Base-by-base conservation (phyloP, 2,797 vertebrate species). In the Galagoides demidoff region DNA sequence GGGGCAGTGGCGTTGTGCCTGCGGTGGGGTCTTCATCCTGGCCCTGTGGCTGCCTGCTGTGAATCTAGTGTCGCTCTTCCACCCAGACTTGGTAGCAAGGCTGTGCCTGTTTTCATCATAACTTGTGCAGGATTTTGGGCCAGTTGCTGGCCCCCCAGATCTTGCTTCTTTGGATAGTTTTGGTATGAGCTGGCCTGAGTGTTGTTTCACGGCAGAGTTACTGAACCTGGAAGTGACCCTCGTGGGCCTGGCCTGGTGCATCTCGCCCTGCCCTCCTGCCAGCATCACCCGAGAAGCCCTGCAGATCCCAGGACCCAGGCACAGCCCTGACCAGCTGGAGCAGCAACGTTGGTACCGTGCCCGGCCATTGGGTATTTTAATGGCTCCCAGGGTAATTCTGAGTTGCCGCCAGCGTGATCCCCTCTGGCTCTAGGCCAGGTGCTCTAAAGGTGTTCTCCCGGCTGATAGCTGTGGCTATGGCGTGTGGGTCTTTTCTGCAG, bases 21-120 rank as follows among this genome's bases (percentile, higher is more conserved):
- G 64, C 64, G 7, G 0, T 66, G 31, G 16, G 64, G 31, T n/a
- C 16, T 1, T 25, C 49, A 10, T 34, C 76, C 17, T 0, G n/a
- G 43, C 39, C 4, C 61, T 19, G 45, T 2, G 0, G 1, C 10
- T 2, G 16, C 23, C 43, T 0, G 0, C 0, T 0, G 8, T 34
- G 7, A 0, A 12, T 9, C 17, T 0, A 0, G 0, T 16, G 0
- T 8, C 0, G 3, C 57, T 16, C 1, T 6, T n/a, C 4, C 22
- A 0, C 37, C 1, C 0, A 5, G 64, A 9, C 11, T 17, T 12
- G 34, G 4, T 1, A 22, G 3, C 1, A 5, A 10, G 31, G 23
- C 39, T 0, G 2, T 0, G 16, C 7, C 23, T 2, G 7, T 29
- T 1, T 23, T 5, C 8, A 2, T 3, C 11, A 1, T 13, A 2